Evolutionary conservation across 2,113 vertebrate genomes (phyloP).

Genomic region (Brachypteracias leptosomus): DNA sequence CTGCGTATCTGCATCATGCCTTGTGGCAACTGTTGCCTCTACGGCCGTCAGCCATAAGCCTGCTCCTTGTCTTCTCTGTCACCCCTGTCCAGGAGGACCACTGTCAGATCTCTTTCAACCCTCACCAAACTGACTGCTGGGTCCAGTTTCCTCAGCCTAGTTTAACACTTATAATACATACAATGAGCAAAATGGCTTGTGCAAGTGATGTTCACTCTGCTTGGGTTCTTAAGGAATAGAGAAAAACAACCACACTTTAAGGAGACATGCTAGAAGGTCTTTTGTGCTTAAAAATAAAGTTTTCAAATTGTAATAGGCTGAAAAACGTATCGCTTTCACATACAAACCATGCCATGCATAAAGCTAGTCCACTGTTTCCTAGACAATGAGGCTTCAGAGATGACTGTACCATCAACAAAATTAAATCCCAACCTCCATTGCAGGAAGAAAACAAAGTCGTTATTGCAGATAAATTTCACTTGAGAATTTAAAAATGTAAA

Average conservation of each 20-base stretch:
- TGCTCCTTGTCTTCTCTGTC: neutral
- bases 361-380: neutral
- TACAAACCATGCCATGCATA: neutral
- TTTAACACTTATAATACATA: neutral
- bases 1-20: neutral
- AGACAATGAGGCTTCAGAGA: conserved; percentile 8
- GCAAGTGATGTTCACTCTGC: neutral
- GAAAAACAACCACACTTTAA: neutral
- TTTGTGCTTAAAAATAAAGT: neutral
- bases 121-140: rapidly evolving
- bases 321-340: neutral
- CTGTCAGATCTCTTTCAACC: neutral
- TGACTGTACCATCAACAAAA: neutral
- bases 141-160: neutral
- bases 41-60: neutral
- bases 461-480: conserved; percentile 15
- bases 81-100: neutral
- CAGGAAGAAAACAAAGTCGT: conserved; percentile 22
- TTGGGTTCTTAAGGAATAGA: neutral
- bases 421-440: conserved; percentile 11
- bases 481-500: neutral
- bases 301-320: neutral
- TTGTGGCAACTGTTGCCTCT: neutral
- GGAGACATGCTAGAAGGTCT: neutral
- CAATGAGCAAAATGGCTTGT: neutral